Evolutionary conservation across 2,113 vertebrate genomes (phyloP).

Genomic region (Oryzias melastigma): DNA sequence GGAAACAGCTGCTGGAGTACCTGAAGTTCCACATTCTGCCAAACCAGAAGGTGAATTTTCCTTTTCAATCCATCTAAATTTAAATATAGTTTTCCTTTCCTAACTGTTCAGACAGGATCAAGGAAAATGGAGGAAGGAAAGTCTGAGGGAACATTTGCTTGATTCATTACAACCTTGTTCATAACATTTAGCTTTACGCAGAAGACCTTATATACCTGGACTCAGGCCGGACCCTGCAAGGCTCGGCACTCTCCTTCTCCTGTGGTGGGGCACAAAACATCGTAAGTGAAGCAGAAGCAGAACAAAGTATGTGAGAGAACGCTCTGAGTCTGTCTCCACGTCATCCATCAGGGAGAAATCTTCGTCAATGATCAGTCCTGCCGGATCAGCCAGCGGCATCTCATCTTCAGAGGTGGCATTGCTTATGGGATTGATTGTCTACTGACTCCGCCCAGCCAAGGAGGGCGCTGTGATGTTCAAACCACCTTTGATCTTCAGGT

Average conservation of each 20-base stretch:
- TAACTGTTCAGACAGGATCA: not conserved
- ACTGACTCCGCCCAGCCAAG: constrained; percentile 84
- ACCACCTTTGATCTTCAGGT: constrained; percentile 74
- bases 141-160: no score
- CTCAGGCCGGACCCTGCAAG: constrained; percentile 83
- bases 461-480: constrained; percentile 86
- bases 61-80: no score
- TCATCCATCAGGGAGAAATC: constrained; percentile 79
- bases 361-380: constrained; percentile 82
- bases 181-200: constrained; percentile 58
- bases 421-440: constrained; percentile 91
- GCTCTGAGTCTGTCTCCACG: not conserved
- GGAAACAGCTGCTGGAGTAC: constrained; percentile 80
- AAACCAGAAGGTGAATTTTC: constrained; percentile 72
- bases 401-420: constrained; percentile 82
- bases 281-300: constrained; percentile 72
- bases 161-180: not conserved
- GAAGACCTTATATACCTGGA: constrained; percentile 68
- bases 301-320: not conserved
- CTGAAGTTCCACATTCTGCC: constrained; percentile 89
- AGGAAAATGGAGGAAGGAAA: not conserved
- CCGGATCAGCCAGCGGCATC: constrained; percentile 82
- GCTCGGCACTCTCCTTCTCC: constrained; percentile 80
- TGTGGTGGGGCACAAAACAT: constrained; percentile 77
- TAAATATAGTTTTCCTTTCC: no score